Conservation (phyloP, 2,888 invertebrate genomes). For the Tachystola acroxantha region DNA sequence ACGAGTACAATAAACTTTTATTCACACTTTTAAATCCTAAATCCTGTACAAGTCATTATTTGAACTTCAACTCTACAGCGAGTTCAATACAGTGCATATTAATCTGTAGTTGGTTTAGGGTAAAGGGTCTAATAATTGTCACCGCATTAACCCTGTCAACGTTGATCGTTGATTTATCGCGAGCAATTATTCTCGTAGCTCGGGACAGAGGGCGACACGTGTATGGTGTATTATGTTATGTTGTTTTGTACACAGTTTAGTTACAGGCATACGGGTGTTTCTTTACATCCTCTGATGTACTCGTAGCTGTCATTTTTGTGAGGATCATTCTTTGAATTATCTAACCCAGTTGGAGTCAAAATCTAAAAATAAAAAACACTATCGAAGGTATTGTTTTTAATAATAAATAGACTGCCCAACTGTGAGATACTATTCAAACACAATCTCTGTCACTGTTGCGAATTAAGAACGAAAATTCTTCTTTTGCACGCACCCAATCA, state of each 20-base stretch:
- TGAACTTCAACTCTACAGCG: constrained; percentile 5
- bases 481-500: too few relatives aligned
- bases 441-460: too few relatives aligned
- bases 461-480: too few relatives aligned
- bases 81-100: not conserved
- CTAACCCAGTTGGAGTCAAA: too few relatives aligned
- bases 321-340: too few relatives aligned
- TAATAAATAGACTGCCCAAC: too few relatives aligned
- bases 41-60: not conserved
- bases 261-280: constrained; percentile 5
- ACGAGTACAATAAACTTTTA: constrained; percentile 31
- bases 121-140: constrained; percentile 51
- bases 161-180: constrained; percentile 62
- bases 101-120: constrained; percentile 21
- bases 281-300: not conserved
- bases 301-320: too few relatives aligned
- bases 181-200: constrained; percentile 46
- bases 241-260: constrained; percentile 10
- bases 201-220: constrained; percentile 24
- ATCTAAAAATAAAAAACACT: too few relatives aligned
- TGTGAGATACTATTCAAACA: too few relatives aligned
- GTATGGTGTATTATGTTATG: constrained; percentile 26
- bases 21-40: constrained; percentile 12
- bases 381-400: too few relatives aligned
- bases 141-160: constrained; percentile 59